Percentiles rank a stretch among this genome's conserved stretches.
These are phyloP conservation scores for Doris montereyensis DNA, from an alignment of 2,888 invertebrate genomes.

Conservation along the genomic window DNA sequence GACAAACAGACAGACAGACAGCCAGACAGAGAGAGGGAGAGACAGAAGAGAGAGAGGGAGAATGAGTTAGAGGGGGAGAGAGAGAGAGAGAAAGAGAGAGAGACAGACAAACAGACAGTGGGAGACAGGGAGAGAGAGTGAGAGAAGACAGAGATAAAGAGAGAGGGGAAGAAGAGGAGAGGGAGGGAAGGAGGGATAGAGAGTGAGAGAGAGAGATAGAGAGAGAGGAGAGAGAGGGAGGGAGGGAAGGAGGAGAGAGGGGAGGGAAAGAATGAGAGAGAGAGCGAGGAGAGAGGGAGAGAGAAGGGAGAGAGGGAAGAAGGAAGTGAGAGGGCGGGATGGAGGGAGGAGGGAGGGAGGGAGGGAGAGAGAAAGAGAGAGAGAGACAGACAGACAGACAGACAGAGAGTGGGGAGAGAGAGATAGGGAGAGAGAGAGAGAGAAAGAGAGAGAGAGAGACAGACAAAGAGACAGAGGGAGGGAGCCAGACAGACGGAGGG, in stretches of 20 bases:
- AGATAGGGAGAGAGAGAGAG: constrained; percentile 3
- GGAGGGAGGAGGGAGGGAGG: constrained; percentile 20
- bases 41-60: background rate
- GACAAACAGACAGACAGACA: background rate
- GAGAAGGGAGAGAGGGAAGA: background rate
- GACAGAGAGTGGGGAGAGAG: too few relatives aligned
- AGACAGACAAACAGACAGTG: background rate
- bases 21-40: background rate
- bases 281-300: constrained; percentile 25
- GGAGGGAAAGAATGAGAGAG: constrained; percentile 14
- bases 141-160: background rate
- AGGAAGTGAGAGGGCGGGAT: constrained; percentile 8
- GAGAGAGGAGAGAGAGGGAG: background rate
- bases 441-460: too few relatives aligned
- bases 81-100: background rate
- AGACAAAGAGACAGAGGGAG: too few relatives aligned
- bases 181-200: background rate
- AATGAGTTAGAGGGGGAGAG: background rate
- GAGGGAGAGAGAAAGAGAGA: constrained; percentile 29
- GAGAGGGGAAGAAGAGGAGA: constrained; percentile 73
- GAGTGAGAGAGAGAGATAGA: background rate
- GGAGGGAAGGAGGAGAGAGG: background rate
- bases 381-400: constrained; percentile 45
- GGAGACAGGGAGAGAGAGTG: background rate
- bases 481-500: too few relatives aligned